Evolutionary conservation across 2,113 vertebrate genomes (phyloP).

Genomic region (Carassius gibelio): DNA sequence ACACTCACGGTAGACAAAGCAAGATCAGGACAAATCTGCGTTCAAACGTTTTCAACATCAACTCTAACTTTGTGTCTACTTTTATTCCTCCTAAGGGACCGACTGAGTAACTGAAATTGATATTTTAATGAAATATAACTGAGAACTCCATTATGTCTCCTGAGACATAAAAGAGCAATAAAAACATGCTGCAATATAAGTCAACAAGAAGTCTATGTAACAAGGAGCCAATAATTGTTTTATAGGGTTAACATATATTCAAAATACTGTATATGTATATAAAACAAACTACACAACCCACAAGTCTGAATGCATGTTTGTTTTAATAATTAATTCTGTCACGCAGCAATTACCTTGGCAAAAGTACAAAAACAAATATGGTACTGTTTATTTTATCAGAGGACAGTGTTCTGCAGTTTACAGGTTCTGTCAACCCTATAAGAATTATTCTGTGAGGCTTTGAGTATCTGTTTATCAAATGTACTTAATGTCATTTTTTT

Average conservation of each 20-base stretch:
- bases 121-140: not conserved
- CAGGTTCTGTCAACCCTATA: not conserved
- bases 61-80: too few species aligned
- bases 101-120: too few species aligned
- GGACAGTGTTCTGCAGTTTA: not conserved
- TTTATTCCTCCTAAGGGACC: too few species aligned
- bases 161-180: not conserved
- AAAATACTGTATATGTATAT: not conserved
- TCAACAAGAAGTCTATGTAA: too few species aligned
- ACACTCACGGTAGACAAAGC: not conserved
- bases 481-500: conserved; percentile 10
- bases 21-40: too few species aligned
- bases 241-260: not conserved
- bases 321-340: not conserved
- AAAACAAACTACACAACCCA: conserved; percentile 10
- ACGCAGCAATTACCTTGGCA: not conserved
- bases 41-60: not conserved
- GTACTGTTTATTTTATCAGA: not conserved
- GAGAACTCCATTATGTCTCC: not conserved
- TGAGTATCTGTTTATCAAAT: not conserved
- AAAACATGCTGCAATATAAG: too few species aligned
- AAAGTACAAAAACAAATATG: not conserved
- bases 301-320: not conserved
- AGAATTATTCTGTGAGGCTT: not conserved
- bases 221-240: too few species aligned